These are phyloP conservation scores for Clamator glandarius DNA, from an alignment of 2,797 vertebrate species.

Conservation along the genomic window DNA sequence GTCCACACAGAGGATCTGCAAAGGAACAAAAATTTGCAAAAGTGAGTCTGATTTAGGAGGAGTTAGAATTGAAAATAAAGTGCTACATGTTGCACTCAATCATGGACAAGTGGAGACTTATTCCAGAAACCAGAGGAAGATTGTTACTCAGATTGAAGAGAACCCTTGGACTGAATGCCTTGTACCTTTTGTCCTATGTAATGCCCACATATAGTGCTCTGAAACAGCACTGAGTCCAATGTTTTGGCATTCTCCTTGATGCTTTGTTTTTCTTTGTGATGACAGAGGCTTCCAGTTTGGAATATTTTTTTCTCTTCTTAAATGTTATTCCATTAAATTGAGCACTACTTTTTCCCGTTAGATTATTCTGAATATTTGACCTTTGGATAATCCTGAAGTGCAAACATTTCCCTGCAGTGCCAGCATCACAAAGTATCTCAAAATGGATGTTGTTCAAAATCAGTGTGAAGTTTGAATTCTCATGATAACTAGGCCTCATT, in stretches of 20 bases:
- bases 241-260: background rate
- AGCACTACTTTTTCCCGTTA: background rate
- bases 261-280: background rate
- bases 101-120: background rate
- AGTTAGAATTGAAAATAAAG: slow-evolving; percentile 40
- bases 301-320: background rate
- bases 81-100: background rate
- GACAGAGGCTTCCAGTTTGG: background rate
- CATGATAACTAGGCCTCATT: background rate
- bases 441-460: background rate
- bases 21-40: background rate
- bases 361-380: slow-evolving; percentile 21
- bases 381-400: slow-evolving; percentile 38
- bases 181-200: background rate
- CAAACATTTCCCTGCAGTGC: background rate
- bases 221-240: background rate
- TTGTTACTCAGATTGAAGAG: background rate
- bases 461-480: background rate
- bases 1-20: background rate
- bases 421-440: background rate
- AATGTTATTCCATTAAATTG: background rate
- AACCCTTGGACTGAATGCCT: background rate
- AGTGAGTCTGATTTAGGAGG: slow-evolving; percentile 12
- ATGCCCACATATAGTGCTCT: background rate
- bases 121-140: background rate